phyloP scores from a whole-genome alignment of 2,888 invertebrate genomes.

The Athripsodes cinereus region DNA sequence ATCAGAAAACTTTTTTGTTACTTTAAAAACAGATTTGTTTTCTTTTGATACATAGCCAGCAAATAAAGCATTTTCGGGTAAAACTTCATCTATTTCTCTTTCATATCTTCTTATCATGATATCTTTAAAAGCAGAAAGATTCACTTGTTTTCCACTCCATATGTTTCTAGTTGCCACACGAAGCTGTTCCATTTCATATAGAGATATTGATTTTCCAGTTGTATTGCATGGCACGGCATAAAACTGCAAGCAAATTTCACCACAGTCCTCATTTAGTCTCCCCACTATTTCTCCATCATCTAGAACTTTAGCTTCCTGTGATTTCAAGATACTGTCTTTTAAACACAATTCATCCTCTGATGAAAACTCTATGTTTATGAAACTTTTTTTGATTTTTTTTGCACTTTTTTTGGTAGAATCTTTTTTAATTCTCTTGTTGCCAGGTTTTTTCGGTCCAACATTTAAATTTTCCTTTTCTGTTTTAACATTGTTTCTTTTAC shows the following conservation, averaged over 20 bases:
- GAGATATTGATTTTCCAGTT: conserved; percentile 10
- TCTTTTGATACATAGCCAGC: conserved; percentile 11
- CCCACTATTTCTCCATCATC: conserved; percentile 5
- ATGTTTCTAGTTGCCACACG: neutral
- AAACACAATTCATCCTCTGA: conserved; percentile 14
- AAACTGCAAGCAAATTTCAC: conserved; percentile 11
- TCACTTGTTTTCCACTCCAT: conserved; percentile 4
- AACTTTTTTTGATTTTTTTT: conserved; percentile 1
- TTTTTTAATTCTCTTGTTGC: conserved; percentile 6
- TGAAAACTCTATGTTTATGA: conserved; percentile 8
- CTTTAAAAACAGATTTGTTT: conserved; percentile 5
- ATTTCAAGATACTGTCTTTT: conserved; percentile 4
- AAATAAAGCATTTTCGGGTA: conserved; percentile 14
- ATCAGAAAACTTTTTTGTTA: neutral
- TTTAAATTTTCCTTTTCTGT: neutral
- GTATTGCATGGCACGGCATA: conserved; percentile 16
- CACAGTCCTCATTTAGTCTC: neutral
- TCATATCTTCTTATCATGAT: conserved; percentile 16
- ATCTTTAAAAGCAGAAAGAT: conserved; percentile 10
- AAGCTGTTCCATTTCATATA: conserved; percentile 10
- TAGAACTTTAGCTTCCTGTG: neutral
- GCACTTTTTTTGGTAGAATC: neutral
- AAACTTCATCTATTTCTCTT: conserved; percentile 16
- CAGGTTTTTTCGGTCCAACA: neutral
- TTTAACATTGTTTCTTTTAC: neutral